Evolutionary conservation across 2,113 vertebrate genomes (phyloP).

Genomic region (Edolisoma coerulescens): DNA sequence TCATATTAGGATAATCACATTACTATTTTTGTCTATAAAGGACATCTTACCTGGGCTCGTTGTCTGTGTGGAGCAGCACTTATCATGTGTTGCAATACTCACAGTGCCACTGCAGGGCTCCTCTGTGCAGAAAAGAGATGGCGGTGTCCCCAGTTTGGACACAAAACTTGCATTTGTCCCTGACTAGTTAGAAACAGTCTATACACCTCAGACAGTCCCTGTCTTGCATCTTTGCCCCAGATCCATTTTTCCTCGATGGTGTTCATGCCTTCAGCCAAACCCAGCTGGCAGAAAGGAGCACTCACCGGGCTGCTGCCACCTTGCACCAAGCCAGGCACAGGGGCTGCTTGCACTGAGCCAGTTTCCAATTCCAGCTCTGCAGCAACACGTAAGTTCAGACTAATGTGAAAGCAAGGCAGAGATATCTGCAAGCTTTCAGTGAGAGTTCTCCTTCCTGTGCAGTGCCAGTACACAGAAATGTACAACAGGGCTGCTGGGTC

Average conservation of each 20-base stretch:
- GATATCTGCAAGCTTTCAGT: neutral
- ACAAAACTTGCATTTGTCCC: neutral
- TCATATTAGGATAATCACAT: neutral
- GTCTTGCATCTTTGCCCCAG: neutral
- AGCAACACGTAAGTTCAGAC: rapidly evolving
- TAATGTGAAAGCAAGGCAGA: neutral
- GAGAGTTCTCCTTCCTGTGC: neutral
- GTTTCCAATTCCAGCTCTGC: neutral
- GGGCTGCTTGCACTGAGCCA: neutral
- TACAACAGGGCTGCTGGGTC: neutral
- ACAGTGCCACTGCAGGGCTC: neutral
- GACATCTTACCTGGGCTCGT: neutral
- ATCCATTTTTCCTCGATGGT: neutral
- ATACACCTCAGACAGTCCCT: too few species aligned
- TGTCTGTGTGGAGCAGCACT: neutral
- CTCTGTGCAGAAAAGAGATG: neutral
- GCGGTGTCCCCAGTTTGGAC: neutral
- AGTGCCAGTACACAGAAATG: neutral
- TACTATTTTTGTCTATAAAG: neutral
- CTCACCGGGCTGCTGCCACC: too few species aligned
- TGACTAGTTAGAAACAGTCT: neutral
- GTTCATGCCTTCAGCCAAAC: neutral
- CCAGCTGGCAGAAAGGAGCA: neutral
- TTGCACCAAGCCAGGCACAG: too few species aligned
- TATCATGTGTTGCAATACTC: rapidly evolving